Evolutionary conservation across 1,140 invertebrate genomes (phyloP).

Genomic region (Pollicipes pollicipes): DNA sequence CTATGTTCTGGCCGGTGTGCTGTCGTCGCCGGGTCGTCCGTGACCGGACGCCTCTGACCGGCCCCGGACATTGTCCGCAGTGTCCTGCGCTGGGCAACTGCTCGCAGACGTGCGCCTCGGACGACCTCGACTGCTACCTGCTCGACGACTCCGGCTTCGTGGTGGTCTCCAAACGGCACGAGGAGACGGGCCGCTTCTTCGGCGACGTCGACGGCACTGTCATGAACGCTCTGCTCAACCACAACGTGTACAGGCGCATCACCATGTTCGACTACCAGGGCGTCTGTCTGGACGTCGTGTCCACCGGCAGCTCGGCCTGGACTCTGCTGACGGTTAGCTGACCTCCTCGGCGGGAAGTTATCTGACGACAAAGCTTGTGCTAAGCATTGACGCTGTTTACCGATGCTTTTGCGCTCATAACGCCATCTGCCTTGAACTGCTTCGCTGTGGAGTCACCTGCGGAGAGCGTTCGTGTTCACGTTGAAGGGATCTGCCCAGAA

Average conservation of each 20-base stretch:
- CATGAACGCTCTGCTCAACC: constrained; percentile 78
- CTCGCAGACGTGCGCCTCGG: constrained; percentile 63
- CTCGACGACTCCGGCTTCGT: constrained; percentile 85
- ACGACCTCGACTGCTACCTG: constrained; percentile 75
- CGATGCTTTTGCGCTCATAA: background rate
- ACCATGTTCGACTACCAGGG: constrained; percentile 76
- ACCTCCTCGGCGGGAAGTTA: constrained; percentile 45
- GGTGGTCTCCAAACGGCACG: constrained; percentile 64
- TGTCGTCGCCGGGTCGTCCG: too few species aligned
- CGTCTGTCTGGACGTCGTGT: constrained; percentile 49
- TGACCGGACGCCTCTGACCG: too few species aligned
- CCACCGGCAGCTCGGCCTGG: constrained; percentile 25
- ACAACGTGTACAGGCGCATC: constrained; percentile 70
- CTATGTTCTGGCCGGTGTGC: too few species aligned
- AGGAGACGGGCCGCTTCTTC: constrained; percentile 73
- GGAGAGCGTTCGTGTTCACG: too few species aligned
- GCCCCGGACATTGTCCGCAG: too few species aligned
- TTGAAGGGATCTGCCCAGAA: too few species aligned
- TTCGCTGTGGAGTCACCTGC: too few species aligned
- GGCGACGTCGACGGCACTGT: constrained; percentile 87
- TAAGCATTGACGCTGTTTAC: constrained; percentile 15
- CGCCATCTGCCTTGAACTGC: too few species aligned
- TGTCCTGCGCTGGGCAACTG: constrained; percentile 32
- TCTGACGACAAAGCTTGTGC: constrained; percentile 27
- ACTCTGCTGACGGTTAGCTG: constrained; percentile 26